Percentiles rank a stretch among this genome's conserved stretches.
Conservation (phyloP, 1,140 invertebrate species). For the Coelopa frigida region DNA sequence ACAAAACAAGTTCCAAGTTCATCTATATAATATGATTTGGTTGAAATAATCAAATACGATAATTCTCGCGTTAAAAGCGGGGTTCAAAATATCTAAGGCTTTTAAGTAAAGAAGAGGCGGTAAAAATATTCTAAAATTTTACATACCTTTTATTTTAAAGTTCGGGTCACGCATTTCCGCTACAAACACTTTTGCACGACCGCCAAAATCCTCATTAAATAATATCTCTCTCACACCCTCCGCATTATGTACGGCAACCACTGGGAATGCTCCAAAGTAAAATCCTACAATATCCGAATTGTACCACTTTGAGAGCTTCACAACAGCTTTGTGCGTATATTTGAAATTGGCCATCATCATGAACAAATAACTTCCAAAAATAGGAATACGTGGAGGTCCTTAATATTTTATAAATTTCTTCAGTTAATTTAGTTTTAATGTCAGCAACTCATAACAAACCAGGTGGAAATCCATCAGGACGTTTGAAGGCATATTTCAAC, state of each 20-base stretch:
- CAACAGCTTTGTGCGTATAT: constrained; percentile 34
- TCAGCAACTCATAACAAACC: too few relatives aligned
- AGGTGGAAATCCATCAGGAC: too few relatives aligned
- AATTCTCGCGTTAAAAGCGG: background rate
- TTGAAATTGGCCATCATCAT: constrained; percentile 32
- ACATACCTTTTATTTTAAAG: constrained; percentile 1
- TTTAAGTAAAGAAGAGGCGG: background rate
- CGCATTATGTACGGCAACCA: constrained; percentile 39
- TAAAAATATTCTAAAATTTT: background rate
- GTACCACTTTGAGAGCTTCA: constrained; percentile 36
- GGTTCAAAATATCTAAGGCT: background rate
- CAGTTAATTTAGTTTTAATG: background rate
- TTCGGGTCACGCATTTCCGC: constrained; percentile 24
- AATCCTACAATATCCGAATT: constrained; percentile 47
- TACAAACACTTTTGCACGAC: constrained; percentile 25
- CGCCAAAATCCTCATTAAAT: constrained; percentile 43
- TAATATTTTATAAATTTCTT: background rate
- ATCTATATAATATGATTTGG: too few relatives aligned
- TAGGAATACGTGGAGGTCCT: constrained; percentile 34
- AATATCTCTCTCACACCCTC: constrained; percentile 43
- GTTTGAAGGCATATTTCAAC: constrained; percentile 30
- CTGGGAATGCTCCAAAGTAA: constrained; percentile 37
- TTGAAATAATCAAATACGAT: background rate
- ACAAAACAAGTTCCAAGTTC: background rate
- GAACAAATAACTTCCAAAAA: constrained; percentile 40